Percentiles rank a stretch among this genome's conserved stretches.
Conservation (phyloP, 92 coral and sea anemone species). For the Galaxea fascicularis region DNA sequence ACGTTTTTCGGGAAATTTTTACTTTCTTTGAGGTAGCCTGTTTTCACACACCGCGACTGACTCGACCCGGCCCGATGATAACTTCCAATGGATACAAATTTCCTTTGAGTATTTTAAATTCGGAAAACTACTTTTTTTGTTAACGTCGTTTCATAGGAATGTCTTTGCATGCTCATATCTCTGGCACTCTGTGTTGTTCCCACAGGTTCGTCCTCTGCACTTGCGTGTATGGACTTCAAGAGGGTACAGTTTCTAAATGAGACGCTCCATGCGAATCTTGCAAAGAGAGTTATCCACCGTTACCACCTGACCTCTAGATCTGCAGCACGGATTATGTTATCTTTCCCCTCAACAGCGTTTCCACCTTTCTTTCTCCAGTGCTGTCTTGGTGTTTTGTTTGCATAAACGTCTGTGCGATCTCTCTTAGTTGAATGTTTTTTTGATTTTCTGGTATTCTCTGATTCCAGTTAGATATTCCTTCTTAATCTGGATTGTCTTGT, state of each 20-base stretch:
- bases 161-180: no score
- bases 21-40: no score
- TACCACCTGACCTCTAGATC: no score
- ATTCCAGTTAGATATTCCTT: constrained; percentile 26
- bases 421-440: constrained; percentile 20
- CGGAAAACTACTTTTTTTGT: no score
- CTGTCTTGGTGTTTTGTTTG: constrained; percentile 36
- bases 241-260: constrained; percentile 44
- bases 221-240: constrained; percentile 25
- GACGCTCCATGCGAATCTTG: constrained; percentile 21
- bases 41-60: no score
- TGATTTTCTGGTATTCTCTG: constrained; percentile 28
- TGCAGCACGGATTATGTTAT: constrained; percentile 25
- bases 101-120: no score
- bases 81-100: no score
- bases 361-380: constrained; percentile 33
- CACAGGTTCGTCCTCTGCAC: background rate
- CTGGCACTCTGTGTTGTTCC: background rate
- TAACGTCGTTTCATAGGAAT: no score
- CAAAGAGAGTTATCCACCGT: constrained; percentile 39
- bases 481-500: background rate
- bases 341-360: constrained; percentile 15
- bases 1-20: no score
- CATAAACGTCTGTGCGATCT: constrained; percentile 38
- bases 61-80: no score